phyloP scores from a whole-genome alignment of 2,888 invertebrate genomes.

The Autographa pulchrina region DNA sequence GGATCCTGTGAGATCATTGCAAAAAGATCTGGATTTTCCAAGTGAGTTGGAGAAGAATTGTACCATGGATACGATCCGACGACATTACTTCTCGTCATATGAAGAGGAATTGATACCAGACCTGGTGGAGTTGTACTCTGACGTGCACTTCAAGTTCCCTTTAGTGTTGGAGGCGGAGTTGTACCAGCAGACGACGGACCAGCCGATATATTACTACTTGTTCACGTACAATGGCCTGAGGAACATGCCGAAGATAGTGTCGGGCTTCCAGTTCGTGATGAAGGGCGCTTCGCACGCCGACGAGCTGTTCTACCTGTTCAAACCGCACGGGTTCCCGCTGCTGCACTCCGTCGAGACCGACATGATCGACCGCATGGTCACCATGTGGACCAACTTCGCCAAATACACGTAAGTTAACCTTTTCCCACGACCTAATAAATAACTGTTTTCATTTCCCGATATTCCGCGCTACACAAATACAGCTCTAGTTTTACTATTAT shows the following conservation, averaged over 20 bases:
- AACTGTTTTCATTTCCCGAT: no score
- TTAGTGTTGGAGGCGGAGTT: constrained; percentile 77
- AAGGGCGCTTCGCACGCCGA: constrained; percentile 83
- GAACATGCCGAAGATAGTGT: constrained; percentile 81
- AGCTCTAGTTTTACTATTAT: neutral
- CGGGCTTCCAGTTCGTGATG: constrained; percentile 68
- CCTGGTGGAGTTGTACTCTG: constrained; percentile 83
- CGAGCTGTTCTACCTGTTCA: constrained; percentile 84
- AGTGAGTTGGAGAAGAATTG: constrained; percentile 72
- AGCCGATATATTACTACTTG: constrained; percentile 82
- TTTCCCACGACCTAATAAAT: neutral
- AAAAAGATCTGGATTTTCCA: constrained; percentile 77
- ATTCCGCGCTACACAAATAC: neutral
- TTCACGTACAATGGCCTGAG: constrained; percentile 81
- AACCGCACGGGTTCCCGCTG: constrained; percentile 78
- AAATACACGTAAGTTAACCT: constrained; percentile 79
- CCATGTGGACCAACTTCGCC: constrained; percentile 86
- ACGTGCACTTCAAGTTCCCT: constrained; percentile 82
- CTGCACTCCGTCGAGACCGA: constrained; percentile 74
- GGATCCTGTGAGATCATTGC: constrained; percentile 69
- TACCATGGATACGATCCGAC: constrained; percentile 70
- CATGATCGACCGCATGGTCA: constrained; percentile 81
- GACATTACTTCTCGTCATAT: constrained; percentile 75
- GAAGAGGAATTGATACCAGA: constrained; percentile 80
- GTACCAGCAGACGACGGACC: constrained; percentile 74